Evolutionary conservation across 1,140 invertebrate species (phyloP), one percentile per base, ranked within the genome.

Genomic region (Cotesia chilonis): DNA sequence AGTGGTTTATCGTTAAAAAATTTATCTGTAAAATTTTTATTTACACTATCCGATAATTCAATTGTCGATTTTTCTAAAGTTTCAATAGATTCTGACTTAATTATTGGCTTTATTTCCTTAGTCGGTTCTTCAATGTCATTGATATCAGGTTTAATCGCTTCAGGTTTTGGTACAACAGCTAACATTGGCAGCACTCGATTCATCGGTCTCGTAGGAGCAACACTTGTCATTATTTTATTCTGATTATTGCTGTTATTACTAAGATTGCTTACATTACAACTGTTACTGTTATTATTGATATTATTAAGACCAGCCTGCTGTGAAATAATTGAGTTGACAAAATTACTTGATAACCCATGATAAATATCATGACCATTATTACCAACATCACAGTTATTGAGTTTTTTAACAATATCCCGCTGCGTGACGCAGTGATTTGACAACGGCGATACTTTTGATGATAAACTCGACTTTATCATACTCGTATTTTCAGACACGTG

Each of bases 111-210:
- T 9, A 47, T 47, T 47, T 47, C 41, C 68, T 85, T 85, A 0
- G 78, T 83, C 0, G 79, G 81, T 47, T 85, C 83, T 6, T 85
- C 84, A 4, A 83, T 80, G 7, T 66, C 66, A 9, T 83, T 78
- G 7, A 84, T 78, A 2, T 84, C 80, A 0, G 72, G 61, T 68
- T 84, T 83, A 0, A 76, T 36, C 4, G 76, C 65, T 4, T 86
- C 84, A 3, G 80, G 79, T 68, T 85, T 84, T 3, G 78, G 79
- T 9, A 77, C 74, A 0, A 85, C 82, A 9, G 89, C 88, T 75
- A 92, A 92, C 88, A 94, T 92, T 0, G 92, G 92, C 38, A 93
- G 76, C 10, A 94, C 92, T 68, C 92, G 88, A 80, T 92, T 94
- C 87, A 93, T 93, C 14, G 92, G 92, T 69, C 92, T 84, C 65